Evolutionary conservation across 2,888 invertebrate species (phyloP).

Genomic region (Oegoconia quadripuncta): DNA sequence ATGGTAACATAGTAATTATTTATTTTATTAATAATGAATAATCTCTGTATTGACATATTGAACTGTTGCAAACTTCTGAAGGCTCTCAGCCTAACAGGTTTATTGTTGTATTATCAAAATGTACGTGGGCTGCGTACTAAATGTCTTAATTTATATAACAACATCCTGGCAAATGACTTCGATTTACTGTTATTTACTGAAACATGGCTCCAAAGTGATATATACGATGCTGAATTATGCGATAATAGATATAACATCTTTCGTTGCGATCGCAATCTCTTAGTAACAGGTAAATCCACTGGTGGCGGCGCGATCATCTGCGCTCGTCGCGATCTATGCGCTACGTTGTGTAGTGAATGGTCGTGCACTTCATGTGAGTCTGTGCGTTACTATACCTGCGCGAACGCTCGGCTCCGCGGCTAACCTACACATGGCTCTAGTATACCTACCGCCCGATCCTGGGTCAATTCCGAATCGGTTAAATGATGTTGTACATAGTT

Average conservation of each 20-base stretch:
- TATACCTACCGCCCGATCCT: neutral
- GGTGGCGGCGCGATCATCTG: slow-evolving; percentile 8
- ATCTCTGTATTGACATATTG: no score
- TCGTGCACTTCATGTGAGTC: neutral
- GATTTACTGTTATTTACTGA: slow-evolving; percentile 7
- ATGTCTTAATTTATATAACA: slow-evolving; percentile 6
- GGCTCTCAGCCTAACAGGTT: no score
- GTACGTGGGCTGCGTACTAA: slow-evolving; percentile 8
- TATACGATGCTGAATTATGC: slow-evolving; percentile 2
- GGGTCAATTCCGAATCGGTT: neutral
- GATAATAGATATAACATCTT: slow-evolving; percentile 6
- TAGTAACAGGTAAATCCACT: neutral
- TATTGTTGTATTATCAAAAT: slow-evolving; percentile 8
- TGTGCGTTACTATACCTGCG: slow-evolving; percentile 3
- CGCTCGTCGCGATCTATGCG: neutral
- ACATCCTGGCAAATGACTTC: slow-evolving; percentile 6
- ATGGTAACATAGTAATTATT: no score
- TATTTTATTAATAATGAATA: no score
- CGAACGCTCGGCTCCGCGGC: neutral
- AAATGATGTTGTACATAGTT: neutral
- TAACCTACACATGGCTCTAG: slow-evolving; percentile 1
- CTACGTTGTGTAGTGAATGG: neutral
- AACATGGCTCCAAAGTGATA: slow-evolving; percentile 8
- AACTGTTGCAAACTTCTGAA: no score
- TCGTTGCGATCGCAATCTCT: slow-evolving; percentile 2